Conservation (phyloP, 2,113 vertebrate genomes). For the Phyllopteryx taeniolatus region DNA sequence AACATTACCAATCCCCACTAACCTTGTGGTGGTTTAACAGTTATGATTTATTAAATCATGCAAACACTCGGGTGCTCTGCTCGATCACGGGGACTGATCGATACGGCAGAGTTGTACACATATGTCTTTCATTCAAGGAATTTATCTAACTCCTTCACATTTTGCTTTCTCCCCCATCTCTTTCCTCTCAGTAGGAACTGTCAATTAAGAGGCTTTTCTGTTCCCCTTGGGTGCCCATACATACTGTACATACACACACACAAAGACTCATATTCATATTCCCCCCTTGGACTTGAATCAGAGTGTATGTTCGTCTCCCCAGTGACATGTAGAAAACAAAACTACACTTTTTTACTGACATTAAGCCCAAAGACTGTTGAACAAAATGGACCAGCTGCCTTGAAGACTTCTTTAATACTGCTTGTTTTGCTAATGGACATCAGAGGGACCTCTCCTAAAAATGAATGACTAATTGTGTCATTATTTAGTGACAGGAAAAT, state of each 20-base stretch:
- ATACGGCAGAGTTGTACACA: slow-evolving; percentile 41
- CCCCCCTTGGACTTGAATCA: slow-evolving; percentile 49
- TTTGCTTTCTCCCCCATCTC: slow-evolving; percentile 13
- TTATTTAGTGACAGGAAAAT: not conserved
- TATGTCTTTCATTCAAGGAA: slow-evolving; percentile 42
- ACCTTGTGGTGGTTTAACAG: slow-evolving; percentile 20
- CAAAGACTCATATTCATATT: slow-evolving; percentile 20
- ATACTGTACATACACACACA: slow-evolving; percentile 21
- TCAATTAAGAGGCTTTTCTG: slow-evolving; percentile 61
- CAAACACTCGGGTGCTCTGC: slow-evolving; percentile 22
- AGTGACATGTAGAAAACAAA: slow-evolving; percentile 54
- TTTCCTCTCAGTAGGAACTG: slow-evolving; percentile 63
- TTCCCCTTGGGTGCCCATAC: slow-evolving; percentile 45
- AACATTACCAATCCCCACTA: slow-evolving; percentile 23
- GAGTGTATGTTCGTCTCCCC: slow-evolving; percentile 52
- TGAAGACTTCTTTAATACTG: not conserved
- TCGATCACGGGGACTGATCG: slow-evolving; percentile 38
- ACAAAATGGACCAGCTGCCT: not conserved
- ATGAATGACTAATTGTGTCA: not conserved
- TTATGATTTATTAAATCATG: slow-evolving; percentile 29
- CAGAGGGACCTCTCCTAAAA: not conserved
- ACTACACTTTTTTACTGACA: slow-evolving; percentile 16
- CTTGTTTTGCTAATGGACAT: not conserved
- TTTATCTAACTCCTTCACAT: slow-evolving; percentile 32
- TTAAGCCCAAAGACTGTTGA: not conserved